Base-by-base conservation (phyloP, 1,140 invertebrate genomes). In the Formica selysi region DNA sequence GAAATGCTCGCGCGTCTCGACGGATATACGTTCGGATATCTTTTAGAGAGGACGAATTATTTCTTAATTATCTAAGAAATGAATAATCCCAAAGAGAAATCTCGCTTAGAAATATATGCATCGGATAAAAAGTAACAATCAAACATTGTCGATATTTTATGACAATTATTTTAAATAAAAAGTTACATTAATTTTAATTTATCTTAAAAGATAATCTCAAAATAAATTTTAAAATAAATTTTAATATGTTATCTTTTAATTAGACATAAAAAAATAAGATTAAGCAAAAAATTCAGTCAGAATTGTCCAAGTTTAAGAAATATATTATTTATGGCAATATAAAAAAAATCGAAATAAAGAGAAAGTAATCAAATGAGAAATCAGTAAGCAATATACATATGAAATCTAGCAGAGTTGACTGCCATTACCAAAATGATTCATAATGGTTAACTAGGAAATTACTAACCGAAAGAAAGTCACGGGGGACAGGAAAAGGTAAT, bases 21-120 rank as follows among this genome's bases (percentile, higher is more conserved):
- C 78, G 68, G 51, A 76, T 86, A 86, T 32, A 70, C 79, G 38
- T 51, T 68, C 76, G 84, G 57, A 84, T 86, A 89, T 90, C 83
- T 89, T 86, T 57, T 81, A 64, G 57, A 65, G 57, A 73, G 61
- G 54, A 73, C 16, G 74, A 70, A 85, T 93, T 91, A 93, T 90
- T 91, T 92, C 91, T 93, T 91, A 94, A 94, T 93, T 93, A 93
- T 86, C 86, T 78, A 68, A 68, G 59, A 85, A 80, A 86, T 54
- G 8, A 38, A 54, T 48, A 70, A 81, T 29, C 19, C 36, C 5
- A 32, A 8, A 29, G 19, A 44, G 65, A 64, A 32, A 85, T 16
- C 16, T 48, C 26, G 16, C n/a, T 32, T 4, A 13, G 3, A 6
- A 68, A 8, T 29, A 54, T 36, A n/a, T n/a, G 13, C 16, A 19